phyloP scores from a whole-genome alignment of 2,888 invertebrate genomes.

The Cristatella mucedo region DNA sequence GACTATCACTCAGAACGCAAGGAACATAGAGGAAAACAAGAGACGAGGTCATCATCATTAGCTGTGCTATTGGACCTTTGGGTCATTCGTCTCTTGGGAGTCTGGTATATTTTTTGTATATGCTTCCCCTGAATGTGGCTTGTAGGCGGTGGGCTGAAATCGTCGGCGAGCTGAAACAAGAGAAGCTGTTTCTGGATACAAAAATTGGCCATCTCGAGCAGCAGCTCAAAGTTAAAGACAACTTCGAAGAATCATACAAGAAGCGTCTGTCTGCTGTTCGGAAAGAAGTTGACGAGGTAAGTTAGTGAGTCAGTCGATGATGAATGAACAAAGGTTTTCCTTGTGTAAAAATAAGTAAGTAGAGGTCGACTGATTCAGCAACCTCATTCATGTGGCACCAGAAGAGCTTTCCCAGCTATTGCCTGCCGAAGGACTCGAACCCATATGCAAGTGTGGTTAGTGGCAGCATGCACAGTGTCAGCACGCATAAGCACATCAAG shows the following conservation, averaged over 20 bases:
- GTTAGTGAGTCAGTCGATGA: no score
- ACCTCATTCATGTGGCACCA: no score
- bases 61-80: neutral
- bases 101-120: neutral
- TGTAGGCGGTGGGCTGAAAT: constrained; percentile 8
- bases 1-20: constrained; percentile 1
- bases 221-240: constrained; percentile 6
- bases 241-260: neutral
- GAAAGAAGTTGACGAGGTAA: neutral
- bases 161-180: constrained; percentile 10
- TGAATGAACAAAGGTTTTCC: no score
- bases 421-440: no score
- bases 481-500: no score
- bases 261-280: neutral
- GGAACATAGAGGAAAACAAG: constrained; percentile 3
- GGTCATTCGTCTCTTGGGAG: neutral
- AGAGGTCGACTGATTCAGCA: no score
- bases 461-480: no score
- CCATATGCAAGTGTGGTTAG: no score
- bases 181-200: constrained; percentile 13
- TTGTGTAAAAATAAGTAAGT: no score
- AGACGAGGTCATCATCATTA: constrained; percentile 2
- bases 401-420: no score
- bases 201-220: constrained; percentile 19
- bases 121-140: neutral